phyloP scores from a whole-genome alignment of 2,113 vertebrate species.

The Grantiella picta region DNA sequence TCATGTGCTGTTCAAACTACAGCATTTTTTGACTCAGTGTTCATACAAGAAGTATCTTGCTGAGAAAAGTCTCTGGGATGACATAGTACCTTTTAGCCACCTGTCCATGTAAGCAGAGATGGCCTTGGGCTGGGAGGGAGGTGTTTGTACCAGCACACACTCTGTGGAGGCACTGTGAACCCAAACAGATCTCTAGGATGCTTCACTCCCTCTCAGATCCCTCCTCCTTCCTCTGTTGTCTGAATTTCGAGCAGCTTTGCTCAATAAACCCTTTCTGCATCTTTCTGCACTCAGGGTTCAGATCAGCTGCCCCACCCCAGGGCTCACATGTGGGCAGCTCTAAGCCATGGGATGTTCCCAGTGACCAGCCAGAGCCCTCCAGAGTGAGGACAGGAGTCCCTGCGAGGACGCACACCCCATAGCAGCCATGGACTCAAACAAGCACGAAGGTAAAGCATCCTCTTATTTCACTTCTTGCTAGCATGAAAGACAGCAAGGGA shows the following conservation, averaged over 20 bases:
- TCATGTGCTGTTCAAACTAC: background rate
- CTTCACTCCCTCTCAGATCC: background rate
- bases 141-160: background rate
- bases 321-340: slow-evolving; percentile 60
- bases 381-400: slow-evolving; percentile 57
- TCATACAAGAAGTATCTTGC: background rate
- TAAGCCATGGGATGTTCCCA: slow-evolving; percentile 57
- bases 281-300: slow-evolving; percentile 69
- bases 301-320: slow-evolving; percentile 46
- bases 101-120: background rate
- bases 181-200: background rate
- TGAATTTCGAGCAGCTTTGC: background rate
- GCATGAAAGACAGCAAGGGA: background rate
- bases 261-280: slow-evolving; percentile 65
- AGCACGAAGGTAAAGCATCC: slow-evolving; percentile 68
- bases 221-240: background rate
- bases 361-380: slow-evolving; percentile 63
- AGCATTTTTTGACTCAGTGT: background rate
- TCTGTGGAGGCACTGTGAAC: background rate
- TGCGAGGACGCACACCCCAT: slow-evolving; percentile 7
- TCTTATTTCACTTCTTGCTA: slow-evolving; percentile 24
- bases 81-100: background rate
- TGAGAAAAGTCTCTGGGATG: background rate
- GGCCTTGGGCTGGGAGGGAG: background rate
- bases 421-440: slow-evolving; percentile 74